Conservation (phyloP, 2,888 invertebrate species). For the Ophion obscuratus region DNA sequence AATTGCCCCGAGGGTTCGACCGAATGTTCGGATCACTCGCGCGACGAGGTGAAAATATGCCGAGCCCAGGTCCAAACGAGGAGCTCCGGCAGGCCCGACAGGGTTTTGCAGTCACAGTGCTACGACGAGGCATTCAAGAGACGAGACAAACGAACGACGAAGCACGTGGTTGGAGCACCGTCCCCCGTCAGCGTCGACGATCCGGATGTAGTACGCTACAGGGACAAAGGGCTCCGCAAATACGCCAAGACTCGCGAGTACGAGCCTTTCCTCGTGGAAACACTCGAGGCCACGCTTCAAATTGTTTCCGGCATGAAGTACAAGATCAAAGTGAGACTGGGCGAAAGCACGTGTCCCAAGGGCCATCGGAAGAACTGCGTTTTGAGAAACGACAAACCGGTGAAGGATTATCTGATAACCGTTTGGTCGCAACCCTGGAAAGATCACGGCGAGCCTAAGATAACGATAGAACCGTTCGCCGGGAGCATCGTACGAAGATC, state of each 20-base stretch:
- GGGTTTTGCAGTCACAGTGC: slow-evolving; percentile 85
- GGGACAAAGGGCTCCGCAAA: slow-evolving; percentile 70
- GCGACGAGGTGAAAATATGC: slow-evolving; percentile 84
- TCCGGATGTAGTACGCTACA: slow-evolving; percentile 68
- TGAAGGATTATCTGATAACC: slow-evolving; percentile 83
- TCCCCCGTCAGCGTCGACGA: slow-evolving; percentile 60
- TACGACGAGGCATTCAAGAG: slow-evolving; percentile 74
- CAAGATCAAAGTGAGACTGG: slow-evolving; percentile 86
- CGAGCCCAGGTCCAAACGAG: slow-evolving; percentile 85
- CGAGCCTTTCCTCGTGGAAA: slow-evolving; percentile 80
- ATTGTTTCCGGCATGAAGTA: slow-evolving; percentile 86
- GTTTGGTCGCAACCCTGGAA: slow-evolving; percentile 88
- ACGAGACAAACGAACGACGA: slow-evolving; percentile 57
- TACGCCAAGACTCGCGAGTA: slow-evolving; percentile 71
- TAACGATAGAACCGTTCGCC: slow-evolving; percentile 24
- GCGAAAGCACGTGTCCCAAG: slow-evolving; percentile 86
- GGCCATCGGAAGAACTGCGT: slow-evolving; percentile 76
- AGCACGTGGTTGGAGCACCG: slow-evolving; percentile 66
- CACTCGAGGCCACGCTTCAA: slow-evolving; percentile 85
- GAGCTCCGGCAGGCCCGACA: slow-evolving; percentile 79
- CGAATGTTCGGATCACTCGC: slow-evolving; percentile 68
- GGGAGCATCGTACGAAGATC: slow-evolving; percentile 26
- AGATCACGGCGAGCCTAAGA: slow-evolving; percentile 78
- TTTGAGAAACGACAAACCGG: slow-evolving; percentile 75
- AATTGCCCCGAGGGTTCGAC: slow-evolving; percentile 80